Evolutionary conservation across 2,888 invertebrate genomes (phyloP).

Genomic region (Anarsia innoxiella): DNA sequence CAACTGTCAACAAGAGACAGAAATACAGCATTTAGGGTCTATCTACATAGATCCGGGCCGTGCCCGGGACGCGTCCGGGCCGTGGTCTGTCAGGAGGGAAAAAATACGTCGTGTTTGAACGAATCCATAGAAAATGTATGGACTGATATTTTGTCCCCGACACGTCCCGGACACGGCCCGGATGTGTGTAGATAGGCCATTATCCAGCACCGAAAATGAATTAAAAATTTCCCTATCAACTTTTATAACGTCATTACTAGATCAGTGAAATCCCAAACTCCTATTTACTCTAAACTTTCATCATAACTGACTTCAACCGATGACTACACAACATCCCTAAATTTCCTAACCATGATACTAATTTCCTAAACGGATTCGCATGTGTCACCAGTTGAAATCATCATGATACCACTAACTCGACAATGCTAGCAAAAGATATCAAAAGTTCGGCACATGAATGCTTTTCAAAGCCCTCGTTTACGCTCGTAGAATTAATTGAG

Average conservation of each 20-base stretch:
- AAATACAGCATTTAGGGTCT: conserved; percentile 1
- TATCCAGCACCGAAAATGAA: conserved; percentile 9
- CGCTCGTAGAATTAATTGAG: background rate
- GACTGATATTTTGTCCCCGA: no score
- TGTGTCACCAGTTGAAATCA: no score
- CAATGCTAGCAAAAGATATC: conserved; percentile 18
- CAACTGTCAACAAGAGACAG: no score
- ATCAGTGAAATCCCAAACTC: conserved; percentile 6
- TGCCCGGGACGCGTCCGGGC: no score
- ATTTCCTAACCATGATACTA: background rate
- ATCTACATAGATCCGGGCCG: no score
- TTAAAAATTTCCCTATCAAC: conserved; percentile 2
- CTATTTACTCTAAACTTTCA: conserved; percentile 8
- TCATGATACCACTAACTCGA: conserved; percentile 15
- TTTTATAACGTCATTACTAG: conserved; percentile 3
- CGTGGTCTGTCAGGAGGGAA: no score
- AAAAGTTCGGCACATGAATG: conserved; percentile 19
- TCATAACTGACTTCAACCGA: conserved; percentile 9
- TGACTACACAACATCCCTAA: background rate
- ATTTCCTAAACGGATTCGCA: background rate
- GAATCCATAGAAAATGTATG: no score
- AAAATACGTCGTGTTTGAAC: no score
- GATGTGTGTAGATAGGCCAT: no score
- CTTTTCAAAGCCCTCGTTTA: conserved; percentile 1
- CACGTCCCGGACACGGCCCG: no score